Percentiles rank a stretch among this genome's conserved stretches.
Evolutionary conservation across 2,113 vertebrate genomes (phyloP).

Genomic region (Recurvirostra avosetta): DNA sequence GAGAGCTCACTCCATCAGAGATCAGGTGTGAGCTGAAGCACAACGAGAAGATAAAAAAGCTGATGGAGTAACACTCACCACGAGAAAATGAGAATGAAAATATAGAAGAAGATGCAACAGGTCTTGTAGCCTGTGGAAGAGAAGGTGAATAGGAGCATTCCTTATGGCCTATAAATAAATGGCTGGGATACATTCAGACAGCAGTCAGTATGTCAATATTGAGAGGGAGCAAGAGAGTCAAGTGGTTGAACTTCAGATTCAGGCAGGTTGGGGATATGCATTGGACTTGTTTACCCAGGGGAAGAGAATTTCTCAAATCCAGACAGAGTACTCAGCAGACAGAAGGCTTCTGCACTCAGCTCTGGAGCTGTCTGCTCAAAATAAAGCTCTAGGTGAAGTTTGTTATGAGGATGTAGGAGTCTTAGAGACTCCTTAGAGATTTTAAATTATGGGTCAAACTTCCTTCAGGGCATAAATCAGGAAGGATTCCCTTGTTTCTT

Average conservation of each 20-base stretch:
- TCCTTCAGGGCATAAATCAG: neutral
- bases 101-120: neutral
- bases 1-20: neutral
- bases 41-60: neutral
- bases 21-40: neutral
- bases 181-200: neutral
- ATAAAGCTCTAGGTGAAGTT: neutral
- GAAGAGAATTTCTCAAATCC: neutral
- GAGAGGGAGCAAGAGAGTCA: neutral
- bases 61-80: neutral
- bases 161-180: neutral
- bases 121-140: neutral
- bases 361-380: neutral
- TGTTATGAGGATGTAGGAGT: neutral
- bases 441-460: neutral
- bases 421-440: neutral
- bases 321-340: neutral
- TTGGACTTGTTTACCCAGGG: neutral
- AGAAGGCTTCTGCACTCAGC: neutral
- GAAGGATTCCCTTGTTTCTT: neutral
- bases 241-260: neutral
- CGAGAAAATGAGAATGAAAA: neutral
- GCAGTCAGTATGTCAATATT: neutral
- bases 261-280: neutral
- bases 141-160: neutral